phyloP scores from a whole-genome alignment of 2,888 invertebrate genomes.

The Sylvicola fuscatus region DNA sequence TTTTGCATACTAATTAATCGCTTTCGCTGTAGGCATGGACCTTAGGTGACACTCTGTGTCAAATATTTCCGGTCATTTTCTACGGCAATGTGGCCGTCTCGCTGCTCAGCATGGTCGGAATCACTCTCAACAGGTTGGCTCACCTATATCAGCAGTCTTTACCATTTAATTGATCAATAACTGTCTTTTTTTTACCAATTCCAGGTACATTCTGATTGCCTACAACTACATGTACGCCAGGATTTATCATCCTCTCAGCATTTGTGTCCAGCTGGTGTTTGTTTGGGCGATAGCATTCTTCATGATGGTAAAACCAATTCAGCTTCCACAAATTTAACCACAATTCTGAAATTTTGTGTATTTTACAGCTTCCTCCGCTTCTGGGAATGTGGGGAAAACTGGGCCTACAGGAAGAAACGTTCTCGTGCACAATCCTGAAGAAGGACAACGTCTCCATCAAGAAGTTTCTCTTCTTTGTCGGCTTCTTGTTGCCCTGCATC shows the following conservation, averaged over 20 bases:
- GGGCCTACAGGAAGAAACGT: slow-evolving; percentile 57
- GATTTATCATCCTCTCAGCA: slow-evolving; percentile 52
- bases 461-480: slow-evolving; percentile 62
- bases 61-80: slow-evolving; percentile 71
- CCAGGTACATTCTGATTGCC: slow-evolving; percentile 66
- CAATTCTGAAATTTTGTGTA: background rate
- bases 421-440: slow-evolving; percentile 73
- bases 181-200: slow-evolving; percentile 14
- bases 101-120: slow-evolving; percentile 72
- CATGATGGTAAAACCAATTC: slow-evolving; percentile 34
- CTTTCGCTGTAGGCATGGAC: slow-evolving; percentile 37
- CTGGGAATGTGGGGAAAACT: slow-evolving; percentile 69
- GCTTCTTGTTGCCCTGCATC: slow-evolving; percentile 64
- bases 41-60: slow-evolving; percentile 54
- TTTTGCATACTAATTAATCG: background rate
- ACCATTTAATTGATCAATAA: slow-evolving; percentile 3
- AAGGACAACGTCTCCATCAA: slow-evolving; percentile 63
- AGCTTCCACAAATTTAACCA: background rate
- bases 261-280: slow-evolving; percentile 53
- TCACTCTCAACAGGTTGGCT: slow-evolving; percentile 63
- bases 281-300: slow-evolving; percentile 64
- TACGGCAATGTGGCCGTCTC: slow-evolving; percentile 81
- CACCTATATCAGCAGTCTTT: background rate
- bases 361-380: slow-evolving; percentile 49
- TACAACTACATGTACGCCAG: slow-evolving; percentile 58